Evolutionary conservation across 2,113 vertebrate species (phyloP).

Genomic region (Bombycilla garrulus): DNA sequence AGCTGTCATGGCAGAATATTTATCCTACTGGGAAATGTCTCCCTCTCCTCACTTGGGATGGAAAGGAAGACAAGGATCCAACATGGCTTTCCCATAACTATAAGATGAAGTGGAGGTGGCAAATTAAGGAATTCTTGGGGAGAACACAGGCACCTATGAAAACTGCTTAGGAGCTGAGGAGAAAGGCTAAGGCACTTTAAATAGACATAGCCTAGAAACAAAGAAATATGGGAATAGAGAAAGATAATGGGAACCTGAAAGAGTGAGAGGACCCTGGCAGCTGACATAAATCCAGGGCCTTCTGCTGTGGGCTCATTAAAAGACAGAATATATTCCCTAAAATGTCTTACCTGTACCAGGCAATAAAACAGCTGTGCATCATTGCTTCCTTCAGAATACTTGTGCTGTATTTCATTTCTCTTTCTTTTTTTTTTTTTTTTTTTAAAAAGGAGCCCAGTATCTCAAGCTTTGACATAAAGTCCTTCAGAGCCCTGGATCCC

Average conservation of each 20-base stretch:
- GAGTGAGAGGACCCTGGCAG: not conserved
- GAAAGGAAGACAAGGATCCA: not conserved
- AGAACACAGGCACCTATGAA: not conserved
- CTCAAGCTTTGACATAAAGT: not conserved
- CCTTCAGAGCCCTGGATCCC: not conserved
- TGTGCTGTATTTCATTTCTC: not conserved
- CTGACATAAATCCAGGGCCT: slow-evolving; percentile 16
- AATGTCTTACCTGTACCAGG: slow-evolving; percentile 4
- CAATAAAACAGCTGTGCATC: slow-evolving; percentile 33
- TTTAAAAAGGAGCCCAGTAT: not conserved
- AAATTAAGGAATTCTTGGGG: not conserved
- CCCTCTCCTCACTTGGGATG: not conserved
- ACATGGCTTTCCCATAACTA: not conserved
- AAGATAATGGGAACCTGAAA: slow-evolving; percentile 5
- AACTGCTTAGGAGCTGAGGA: not conserved
- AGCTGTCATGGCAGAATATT: not conserved
- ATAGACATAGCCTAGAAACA: not conserved
- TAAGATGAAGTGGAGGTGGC: not conserved
- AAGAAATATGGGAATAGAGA: not conserved
- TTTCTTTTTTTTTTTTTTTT: not conserved
- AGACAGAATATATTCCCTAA: slow-evolving; percentile 13
- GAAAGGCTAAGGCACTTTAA: not conserved
- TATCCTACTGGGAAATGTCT: not conserved
- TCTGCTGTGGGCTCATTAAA: slow-evolving; percentile 32
- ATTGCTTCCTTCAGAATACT: not conserved